phyloP scores from a whole-genome alignment of 2,797 vertebrate species.

The Falco peregrinus region DNA sequence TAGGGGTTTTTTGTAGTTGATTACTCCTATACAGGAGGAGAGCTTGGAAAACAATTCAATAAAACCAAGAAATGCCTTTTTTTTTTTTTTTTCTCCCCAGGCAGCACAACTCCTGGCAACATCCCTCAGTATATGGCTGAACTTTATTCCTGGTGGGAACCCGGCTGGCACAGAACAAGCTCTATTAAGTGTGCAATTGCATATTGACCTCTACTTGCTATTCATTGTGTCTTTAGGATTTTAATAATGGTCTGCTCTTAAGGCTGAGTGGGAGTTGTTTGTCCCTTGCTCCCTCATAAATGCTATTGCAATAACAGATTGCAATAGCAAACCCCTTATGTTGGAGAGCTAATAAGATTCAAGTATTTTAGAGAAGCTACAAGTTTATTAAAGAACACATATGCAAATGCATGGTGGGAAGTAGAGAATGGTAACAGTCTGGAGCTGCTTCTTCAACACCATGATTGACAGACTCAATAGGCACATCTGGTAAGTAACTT shows the following conservation, averaged over 20 bases:
- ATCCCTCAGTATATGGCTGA: background rate
- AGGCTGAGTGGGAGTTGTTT: background rate
- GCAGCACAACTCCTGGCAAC: background rate
- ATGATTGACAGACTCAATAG: conserved; percentile 22
- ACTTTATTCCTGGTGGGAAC: background rate
- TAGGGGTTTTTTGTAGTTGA: background rate
- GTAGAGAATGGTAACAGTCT: background rate
- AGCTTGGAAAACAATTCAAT: background rate
- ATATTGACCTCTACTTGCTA: conserved; percentile 8
- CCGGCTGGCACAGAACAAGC: background rate
- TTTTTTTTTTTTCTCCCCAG: background rate
- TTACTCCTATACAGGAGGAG: background rate
- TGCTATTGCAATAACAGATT: background rate
- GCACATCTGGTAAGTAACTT: conserved; percentile 71
- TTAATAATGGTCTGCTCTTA: background rate
- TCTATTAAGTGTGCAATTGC: background rate
- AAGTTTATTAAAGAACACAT: background rate
- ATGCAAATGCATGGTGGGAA: background rate
- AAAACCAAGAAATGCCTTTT: background rate
- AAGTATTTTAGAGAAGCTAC: background rate
- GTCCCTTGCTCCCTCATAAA: background rate
- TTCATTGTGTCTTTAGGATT: background rate
- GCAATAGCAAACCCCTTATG: background rate
- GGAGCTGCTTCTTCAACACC: background rate
- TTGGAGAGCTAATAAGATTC: background rate